Evolutionary conservation across 2,113 vertebrate genomes (phyloP).

Genomic region (Chascanopsetta lugubris): DNA sequence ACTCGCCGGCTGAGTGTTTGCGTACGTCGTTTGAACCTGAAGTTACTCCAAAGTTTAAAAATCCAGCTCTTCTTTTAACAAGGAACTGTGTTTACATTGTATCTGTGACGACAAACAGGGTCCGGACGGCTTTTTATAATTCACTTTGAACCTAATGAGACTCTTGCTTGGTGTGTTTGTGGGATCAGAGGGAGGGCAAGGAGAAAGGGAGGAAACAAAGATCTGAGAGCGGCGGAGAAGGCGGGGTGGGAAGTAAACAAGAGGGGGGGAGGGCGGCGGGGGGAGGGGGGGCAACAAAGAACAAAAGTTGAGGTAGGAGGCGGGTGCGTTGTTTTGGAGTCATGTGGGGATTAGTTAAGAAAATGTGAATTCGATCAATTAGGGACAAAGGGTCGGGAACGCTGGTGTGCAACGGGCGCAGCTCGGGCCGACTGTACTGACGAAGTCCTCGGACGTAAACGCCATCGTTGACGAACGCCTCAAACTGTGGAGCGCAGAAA

Average conservation of each 20-base stretch:
- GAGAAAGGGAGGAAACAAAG: no score
- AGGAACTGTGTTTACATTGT: neutral
- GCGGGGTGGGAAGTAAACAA: neutral
- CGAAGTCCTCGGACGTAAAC: conserved; percentile 7
- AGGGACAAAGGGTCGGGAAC: neutral
- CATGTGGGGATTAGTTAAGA: neutral
- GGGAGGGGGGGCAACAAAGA: neutral
- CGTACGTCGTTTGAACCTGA: no score
- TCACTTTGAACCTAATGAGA: neutral
- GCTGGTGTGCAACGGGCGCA: neutral
- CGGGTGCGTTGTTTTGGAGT: neutral
- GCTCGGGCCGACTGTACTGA: conserved; percentile 3
- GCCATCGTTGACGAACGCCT: conserved; percentile 27
- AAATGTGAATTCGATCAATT: neutral
- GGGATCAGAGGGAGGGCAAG: neutral
- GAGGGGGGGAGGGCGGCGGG: neutral
- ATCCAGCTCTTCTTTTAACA: no score
- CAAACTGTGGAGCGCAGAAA: neutral
- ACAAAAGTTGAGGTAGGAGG: neutral
- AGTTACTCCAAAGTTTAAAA: neutral
- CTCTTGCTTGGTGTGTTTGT: neutral
- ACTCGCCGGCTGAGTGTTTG: no score
- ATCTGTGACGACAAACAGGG: neutral
- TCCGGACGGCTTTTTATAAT: neutral
- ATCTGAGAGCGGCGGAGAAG: neutral